Conservation (phyloP, 2,888 invertebrate genomes). For the Trichopoda pennipes region DNA sequence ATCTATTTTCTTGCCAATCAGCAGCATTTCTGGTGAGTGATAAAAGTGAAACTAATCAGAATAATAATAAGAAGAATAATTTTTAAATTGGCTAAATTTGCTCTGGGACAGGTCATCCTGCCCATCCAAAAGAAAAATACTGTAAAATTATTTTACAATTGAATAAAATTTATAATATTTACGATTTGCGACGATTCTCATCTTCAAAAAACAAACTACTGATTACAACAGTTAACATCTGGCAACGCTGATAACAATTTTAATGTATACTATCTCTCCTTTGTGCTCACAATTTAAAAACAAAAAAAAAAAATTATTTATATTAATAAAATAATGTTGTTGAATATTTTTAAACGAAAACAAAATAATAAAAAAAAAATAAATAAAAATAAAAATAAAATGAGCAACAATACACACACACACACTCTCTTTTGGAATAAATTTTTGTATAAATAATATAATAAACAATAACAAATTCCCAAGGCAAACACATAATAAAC, state of each 20-base stretch:
- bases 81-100: too few relatives aligned
- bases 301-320: slow-evolving; percentile 8
- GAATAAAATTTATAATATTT: neutral
- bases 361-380: neutral
- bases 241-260: neutral
- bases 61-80: too few relatives aligned
- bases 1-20: too few relatives aligned
- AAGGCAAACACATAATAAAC: slow-evolving; percentile 38
- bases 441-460: slow-evolving; percentile 47
- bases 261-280: slow-evolving; percentile 5
- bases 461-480: slow-evolving; percentile 60
- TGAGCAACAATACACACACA: slow-evolving; percentile 50
- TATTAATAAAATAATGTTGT: slow-evolving; percentile 41
- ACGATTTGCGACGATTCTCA: neutral
- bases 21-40: too few relatives aligned
- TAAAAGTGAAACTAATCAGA: too few relatives aligned
- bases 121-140: too few relatives aligned
- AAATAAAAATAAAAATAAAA: slow-evolving; percentile 33
- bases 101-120: too few relatives aligned
- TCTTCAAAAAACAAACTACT: neutral
- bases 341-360: slow-evolving; percentile 52
- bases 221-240: neutral
- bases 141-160: too few relatives aligned
- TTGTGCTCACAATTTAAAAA: slow-evolving; percentile 11
- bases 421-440: slow-evolving; percentile 59